A percentile compares a stretch with the other conserved stretches of the same genome.
phyloP scores from a whole-genome alignment of 2,888 invertebrate species.

The Drosophila melanosoma region DNA sequence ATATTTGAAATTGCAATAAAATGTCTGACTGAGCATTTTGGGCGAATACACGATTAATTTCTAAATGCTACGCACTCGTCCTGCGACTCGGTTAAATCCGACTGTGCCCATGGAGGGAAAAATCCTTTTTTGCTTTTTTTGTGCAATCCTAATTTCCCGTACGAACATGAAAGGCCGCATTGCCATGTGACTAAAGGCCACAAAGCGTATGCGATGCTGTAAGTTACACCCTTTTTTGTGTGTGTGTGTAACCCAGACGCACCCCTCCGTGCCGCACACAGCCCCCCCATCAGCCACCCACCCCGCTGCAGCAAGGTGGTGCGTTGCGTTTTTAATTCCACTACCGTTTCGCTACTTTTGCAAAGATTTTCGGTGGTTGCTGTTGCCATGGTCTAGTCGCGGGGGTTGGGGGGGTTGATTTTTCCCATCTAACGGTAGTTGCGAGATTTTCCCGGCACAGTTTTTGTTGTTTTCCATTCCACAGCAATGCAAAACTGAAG shows the following conservation, averaged over 20 bases:
- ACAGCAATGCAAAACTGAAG: conserved; percentile 60
- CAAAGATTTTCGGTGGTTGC: conserved; percentile 66
- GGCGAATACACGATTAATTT: conserved; percentile 66
- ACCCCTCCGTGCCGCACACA: conserved; percentile 28
- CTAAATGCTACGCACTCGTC: conserved; percentile 39
- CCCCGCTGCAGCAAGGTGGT: conserved; percentile 52
- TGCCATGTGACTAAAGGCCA: conserved; percentile 30
- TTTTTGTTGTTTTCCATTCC: conserved; percentile 70
- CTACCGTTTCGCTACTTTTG: conserved; percentile 52
- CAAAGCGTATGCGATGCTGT: conserved; percentile 18
- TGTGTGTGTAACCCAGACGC: conserved; percentile 22
- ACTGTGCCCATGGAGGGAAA: conserved; percentile 46
- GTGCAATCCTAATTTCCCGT: conserved; percentile 67
- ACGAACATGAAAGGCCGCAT: conserved; percentile 68
- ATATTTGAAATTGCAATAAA: conserved; percentile 76
- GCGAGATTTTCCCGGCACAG: conserved; percentile 46
- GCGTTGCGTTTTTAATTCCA: conserved; percentile 62
- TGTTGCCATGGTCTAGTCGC: conserved; percentile 39
- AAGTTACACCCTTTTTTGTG: conserved; percentile 40
- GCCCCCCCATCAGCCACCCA: conserved; percentile 1
- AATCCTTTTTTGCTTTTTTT: conserved; percentile 63
- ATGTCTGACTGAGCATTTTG: conserved; percentile 76
- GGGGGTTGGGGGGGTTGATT: conserved; percentile 18
- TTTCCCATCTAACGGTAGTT: conserved; percentile 48
- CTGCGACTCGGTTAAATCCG: not conserved